Evolutionary conservation across 1,140 invertebrate genomes (phyloP), one percentile per base, ranked within the genome.

Genomic region (Drosophila ogumai): DNA sequence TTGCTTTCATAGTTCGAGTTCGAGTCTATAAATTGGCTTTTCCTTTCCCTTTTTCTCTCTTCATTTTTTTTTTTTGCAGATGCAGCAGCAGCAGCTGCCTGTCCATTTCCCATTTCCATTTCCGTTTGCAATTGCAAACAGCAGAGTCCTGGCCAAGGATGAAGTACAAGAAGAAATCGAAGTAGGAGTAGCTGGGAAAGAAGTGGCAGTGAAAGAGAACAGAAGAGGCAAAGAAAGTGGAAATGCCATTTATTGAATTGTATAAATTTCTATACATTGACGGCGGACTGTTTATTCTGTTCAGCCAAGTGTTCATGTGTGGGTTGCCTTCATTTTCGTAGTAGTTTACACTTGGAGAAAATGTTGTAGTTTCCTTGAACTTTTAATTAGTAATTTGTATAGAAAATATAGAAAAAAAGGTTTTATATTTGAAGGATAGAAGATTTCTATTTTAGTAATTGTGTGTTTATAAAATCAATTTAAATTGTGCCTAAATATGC

Each of bases 201-300:
- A 19, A 50, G 46, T 31, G n/a, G n/a, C 17, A 65, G 28, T 13
- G 41, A 34, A 22, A 22, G 8, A 32, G 28, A 9, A 13, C 28
- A 12, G 58, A 25, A 32, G 44, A n/a, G 58, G 43, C 60, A 78
- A 78, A 77, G 75, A 79, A 68, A 68, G 75, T 81, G 78, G 76
- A 88, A 88, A 88, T 90, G 77, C 85, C 84, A 91, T 91, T 91
- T 91, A 91, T 91, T 91, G 87, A 91, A 91, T 91, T 91, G 87
- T 91, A 91, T 91, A 91, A 90, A 90, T 90, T 90, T 91, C 85
- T 90, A 75, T 75, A 88, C 85, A 88, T 78, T 85, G 85, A 90
- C 85, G 90, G 81, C 74, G 81, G 78, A 85, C 74, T 88, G 86
- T 90, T 88, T 88, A 90, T 90, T 85, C 84, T 85, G 69, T 66